phyloP scores from a whole-genome alignment of 1,140 invertebrate genomes.

The Cherax destructor region DNA sequence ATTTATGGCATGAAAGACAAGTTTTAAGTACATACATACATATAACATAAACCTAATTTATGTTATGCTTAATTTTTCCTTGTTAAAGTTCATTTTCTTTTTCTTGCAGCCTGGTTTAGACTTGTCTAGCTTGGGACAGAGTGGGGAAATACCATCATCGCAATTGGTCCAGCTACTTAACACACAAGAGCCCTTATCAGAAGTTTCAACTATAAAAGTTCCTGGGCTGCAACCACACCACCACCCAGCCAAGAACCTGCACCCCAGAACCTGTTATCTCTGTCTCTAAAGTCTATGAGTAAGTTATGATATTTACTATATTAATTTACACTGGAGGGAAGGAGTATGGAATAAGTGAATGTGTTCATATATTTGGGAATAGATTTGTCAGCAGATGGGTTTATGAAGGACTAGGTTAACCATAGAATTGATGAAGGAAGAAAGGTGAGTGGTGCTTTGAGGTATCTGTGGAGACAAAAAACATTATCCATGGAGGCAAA shows the following conservation, averaged over 20 bases:
- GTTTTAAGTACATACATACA: no score
- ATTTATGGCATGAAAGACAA: no score
- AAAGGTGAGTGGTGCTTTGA: no score
- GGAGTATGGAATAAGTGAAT: no score
- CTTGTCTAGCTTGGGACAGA: slow-evolving; percentile 39
- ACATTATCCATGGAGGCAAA: no score
- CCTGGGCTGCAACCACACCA: background rate
- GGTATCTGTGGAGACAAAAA: no score
- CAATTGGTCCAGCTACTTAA: slow-evolving; percentile 54
- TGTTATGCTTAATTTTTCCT: no score
- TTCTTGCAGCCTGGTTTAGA: slow-evolving; percentile 40
- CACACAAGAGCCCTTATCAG: slow-evolving; percentile 37
- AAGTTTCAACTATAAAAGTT: slow-evolving; percentile 32
- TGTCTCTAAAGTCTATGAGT: slow-evolving; percentile 45
- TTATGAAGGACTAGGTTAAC: no score
- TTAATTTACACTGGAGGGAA: background rate
- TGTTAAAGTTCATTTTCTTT: background rate
- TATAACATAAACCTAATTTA: no score
- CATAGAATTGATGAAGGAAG: no score
- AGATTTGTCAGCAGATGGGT: no score
- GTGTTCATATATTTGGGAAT: no score
- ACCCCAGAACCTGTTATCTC: slow-evolving; percentile 37
- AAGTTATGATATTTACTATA: background rate
- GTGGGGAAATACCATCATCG: slow-evolving; percentile 51
- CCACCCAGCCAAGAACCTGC: background rate